These are phyloP conservation scores for Protosalanx chinensis DNA, from an alignment of 2,797 vertebrate genomes.

Conservation along the genomic window DNA sequence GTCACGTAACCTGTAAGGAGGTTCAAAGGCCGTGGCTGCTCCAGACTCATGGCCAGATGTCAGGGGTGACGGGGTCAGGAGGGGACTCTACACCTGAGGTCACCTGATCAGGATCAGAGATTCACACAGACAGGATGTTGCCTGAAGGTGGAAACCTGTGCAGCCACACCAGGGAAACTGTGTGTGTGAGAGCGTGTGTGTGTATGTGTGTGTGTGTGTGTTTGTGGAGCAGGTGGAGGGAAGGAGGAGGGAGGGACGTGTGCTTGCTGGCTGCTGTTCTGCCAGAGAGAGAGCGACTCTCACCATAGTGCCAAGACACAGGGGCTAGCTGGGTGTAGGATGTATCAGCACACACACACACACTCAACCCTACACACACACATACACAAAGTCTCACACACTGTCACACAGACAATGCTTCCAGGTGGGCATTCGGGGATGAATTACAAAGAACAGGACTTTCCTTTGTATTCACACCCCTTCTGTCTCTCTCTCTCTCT, in stretches of 20 bases:
- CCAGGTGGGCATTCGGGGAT: conserved; percentile 2
- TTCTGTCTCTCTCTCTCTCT: not conserved
- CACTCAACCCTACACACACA: not conserved
- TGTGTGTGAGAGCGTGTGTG: conserved; percentile 5
- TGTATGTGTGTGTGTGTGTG: not conserved
- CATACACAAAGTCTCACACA: not conserved
- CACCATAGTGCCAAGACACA: conserved; percentile 20
- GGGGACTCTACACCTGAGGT: not conserved
- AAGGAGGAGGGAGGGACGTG: not conserved
- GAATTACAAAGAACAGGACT: conserved; percentile 10
- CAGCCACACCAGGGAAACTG: not conserved
- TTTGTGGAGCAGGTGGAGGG: not conserved
- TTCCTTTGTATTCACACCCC: not conserved
- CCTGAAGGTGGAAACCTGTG: too few relatives aligned
- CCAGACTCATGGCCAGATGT: conserved; percentile 24
- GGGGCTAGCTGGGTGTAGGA: not conserved
- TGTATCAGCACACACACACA: not conserved
- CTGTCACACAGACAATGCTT: not conserved
- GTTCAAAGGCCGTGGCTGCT: conserved; percentile 26
- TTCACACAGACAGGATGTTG: too few relatives aligned
- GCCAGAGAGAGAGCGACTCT: conserved; percentile 1
- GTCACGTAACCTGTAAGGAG: not conserved
- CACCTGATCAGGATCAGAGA: not conserved
- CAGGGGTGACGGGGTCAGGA: conserved; percentile 24
- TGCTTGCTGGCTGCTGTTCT: not conserved